Percentiles rank a stretch among this genome's conserved stretches.
Conservation (phyloP, 2,888 invertebrate species). For the Parascotia fuliginaria region DNA sequence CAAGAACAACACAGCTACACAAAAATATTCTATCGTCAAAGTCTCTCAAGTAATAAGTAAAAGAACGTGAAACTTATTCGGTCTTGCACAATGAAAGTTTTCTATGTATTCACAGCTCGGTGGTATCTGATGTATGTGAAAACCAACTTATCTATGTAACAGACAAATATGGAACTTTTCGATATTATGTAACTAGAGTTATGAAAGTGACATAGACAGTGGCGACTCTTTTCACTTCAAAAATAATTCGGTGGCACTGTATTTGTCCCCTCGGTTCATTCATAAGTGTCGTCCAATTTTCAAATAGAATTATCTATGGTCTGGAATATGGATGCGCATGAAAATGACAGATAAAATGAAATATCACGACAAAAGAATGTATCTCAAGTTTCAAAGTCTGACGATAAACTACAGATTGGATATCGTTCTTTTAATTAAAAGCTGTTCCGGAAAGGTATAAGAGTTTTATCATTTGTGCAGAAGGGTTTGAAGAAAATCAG, state of each 20-base stretch:
- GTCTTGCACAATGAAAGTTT: constrained; percentile 34
- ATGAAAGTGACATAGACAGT: neutral
- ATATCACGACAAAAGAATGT: constrained; percentile 17
- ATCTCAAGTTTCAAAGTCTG: constrained; percentile 26
- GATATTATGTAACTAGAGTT: neutral
- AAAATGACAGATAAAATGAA: constrained; percentile 28
- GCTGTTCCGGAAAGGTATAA: constrained; percentile 16
- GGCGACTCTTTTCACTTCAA: neutral
- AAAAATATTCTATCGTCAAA: constrained; percentile 9
- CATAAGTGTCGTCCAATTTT: constrained; percentile 24
- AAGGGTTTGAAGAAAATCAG: constrained; percentile 16
- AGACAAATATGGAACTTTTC: neutral
- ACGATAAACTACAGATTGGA: constrained; percentile 27
- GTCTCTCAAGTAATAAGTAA: constrained; percentile 32
- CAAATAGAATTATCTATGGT: constrained; percentile 26
- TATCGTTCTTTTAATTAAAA: constrained; percentile 42
- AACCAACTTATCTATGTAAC: neutral
- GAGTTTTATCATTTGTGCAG: constrained; percentile 30
- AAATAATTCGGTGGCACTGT: neutral
- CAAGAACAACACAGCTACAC: neutral
- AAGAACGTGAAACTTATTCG: constrained; percentile 30
- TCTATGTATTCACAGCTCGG: constrained; percentile 32
- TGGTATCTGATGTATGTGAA: constrained; percentile 14
- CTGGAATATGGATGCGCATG: constrained; percentile 8
- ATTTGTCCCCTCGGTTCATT: constrained; percentile 32